Conservation (phyloP, 2,888 invertebrate species). For the Scaeva pyrastri region DNA sequence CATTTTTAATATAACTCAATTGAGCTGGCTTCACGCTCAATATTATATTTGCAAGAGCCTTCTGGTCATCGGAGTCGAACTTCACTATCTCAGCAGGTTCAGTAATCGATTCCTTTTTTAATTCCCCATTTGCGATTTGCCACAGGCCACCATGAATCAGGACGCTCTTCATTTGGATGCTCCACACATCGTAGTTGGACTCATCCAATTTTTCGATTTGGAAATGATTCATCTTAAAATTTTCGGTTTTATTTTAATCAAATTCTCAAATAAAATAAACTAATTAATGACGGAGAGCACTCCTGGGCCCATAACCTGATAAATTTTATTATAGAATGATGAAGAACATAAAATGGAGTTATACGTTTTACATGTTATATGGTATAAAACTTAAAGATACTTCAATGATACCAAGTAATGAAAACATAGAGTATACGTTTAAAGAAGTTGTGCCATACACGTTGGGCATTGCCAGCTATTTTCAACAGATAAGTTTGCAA, state of each 20-base stretch:
- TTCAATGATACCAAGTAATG: too few species aligned
- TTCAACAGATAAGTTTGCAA: too few species aligned
- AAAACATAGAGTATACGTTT: too few species aligned
- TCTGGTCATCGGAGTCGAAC: slow-evolving; percentile 52
- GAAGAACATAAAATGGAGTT: too few species aligned
- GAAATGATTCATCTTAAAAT: background rate
- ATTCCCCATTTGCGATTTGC: slow-evolving; percentile 27
- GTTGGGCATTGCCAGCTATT: too few species aligned
- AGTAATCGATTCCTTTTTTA: slow-evolving; percentile 41
- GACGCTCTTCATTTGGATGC: slow-evolving; percentile 49
- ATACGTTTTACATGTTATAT: too few species aligned
- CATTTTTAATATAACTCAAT: slow-evolving; percentile 58
- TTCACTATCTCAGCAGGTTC: slow-evolving; percentile 24
- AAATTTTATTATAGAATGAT: too few species aligned
- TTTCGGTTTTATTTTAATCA: too few species aligned
- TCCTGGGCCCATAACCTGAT: slow-evolving; percentile 1
- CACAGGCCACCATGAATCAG: slow-evolving; percentile 44
- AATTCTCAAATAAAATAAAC: too few species aligned
- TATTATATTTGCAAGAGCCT: slow-evolving; percentile 49
- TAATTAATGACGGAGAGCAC: background rate
- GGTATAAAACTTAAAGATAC: too few species aligned
- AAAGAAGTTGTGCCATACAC: too few species aligned
- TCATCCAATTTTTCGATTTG: slow-evolving; percentile 1
- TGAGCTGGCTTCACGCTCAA: slow-evolving; percentile 60
- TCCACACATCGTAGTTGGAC: background rate